phyloP scores from a whole-genome alignment of 2,888 invertebrate species.

The Yponomeuta cagnagella region DNA sequence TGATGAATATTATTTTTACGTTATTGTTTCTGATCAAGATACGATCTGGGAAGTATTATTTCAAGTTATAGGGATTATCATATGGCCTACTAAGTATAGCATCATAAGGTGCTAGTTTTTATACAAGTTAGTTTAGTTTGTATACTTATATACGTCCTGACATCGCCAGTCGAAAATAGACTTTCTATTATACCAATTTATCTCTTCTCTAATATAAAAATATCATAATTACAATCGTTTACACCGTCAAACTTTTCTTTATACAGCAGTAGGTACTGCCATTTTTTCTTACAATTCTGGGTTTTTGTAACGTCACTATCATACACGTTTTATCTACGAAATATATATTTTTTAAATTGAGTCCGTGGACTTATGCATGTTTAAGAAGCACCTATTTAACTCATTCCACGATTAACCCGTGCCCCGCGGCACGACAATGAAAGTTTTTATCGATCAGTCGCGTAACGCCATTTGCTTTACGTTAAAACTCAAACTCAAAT shows the following conservation, averaged over 20 bases:
- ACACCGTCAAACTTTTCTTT: background rate
- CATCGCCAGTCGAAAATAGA: background rate
- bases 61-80: background rate
- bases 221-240: constrained; percentile 6
- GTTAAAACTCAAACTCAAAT: too few species aligned
- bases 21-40: background rate
- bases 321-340: too few species aligned
- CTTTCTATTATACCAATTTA: constrained; percentile 13
- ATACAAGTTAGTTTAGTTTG: background rate
- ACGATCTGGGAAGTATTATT: background rate
- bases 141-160: constrained; percentile 7
- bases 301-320: too few species aligned
- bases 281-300: background rate
- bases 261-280: background rate
- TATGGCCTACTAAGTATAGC: background rate
- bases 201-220: constrained; percentile 16
- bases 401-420: too few species aligned
- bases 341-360: background rate
- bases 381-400: too few species aligned
- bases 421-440: too few species aligned
- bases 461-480: too few species aligned
- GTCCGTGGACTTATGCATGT: too few species aligned
- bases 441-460: too few species aligned
- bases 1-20: background rate
- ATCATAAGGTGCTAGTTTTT: background rate